Evolutionary conservation across 2,888 invertebrate species (phyloP).

Genomic region (Nomada fabriciana): DNA sequence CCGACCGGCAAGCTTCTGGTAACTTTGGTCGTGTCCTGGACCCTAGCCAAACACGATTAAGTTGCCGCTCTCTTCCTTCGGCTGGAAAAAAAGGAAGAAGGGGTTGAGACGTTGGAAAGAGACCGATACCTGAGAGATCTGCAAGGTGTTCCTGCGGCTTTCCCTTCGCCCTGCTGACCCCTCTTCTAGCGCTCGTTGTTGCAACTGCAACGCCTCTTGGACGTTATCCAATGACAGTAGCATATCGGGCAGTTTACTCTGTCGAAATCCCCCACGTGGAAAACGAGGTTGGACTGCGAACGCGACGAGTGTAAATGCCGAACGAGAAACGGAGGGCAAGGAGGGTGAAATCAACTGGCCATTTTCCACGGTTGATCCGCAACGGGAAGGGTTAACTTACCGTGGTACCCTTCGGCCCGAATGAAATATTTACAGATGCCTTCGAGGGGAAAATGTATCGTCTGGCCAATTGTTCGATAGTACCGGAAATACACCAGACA

Average conservation of each 20-base stretch:
- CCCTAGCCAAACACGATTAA: constrained; percentile 81
- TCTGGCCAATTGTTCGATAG: constrained; percentile 7
- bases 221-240: constrained; percentile 77
- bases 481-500: constrained; percentile 8
- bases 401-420: constrained; percentile 28
- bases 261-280: constrained; percentile 60
- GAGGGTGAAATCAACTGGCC: constrained; percentile 62
- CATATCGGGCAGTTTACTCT: constrained; percentile 77
- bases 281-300: constrained; percentile 65
- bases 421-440: constrained; percentile 59
- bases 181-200: constrained; percentile 18
- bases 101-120: constrained; percentile 36
- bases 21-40: constrained; percentile 77
- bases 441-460: constrained; percentile 28
- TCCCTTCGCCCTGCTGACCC: background rate
- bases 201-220: constrained; percentile 78
- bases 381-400: constrained; percentile 38
- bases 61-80: constrained; percentile 56
- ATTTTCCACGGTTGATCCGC: constrained; percentile 70
- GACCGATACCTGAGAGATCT: constrained; percentile 65
- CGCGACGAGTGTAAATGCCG: constrained; percentile 50
- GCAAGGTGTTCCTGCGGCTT: constrained; percentile 63
- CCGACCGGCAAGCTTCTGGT: constrained; percentile 64
- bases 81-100: constrained; percentile 2
- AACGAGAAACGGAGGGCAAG: background rate